Percentiles rank a stretch among this genome's conserved stretches.
These are phyloP conservation scores for Congeria kusceri DNA, from an alignment of 2,888 invertebrate species.

Conservation along the genomic window DNA sequence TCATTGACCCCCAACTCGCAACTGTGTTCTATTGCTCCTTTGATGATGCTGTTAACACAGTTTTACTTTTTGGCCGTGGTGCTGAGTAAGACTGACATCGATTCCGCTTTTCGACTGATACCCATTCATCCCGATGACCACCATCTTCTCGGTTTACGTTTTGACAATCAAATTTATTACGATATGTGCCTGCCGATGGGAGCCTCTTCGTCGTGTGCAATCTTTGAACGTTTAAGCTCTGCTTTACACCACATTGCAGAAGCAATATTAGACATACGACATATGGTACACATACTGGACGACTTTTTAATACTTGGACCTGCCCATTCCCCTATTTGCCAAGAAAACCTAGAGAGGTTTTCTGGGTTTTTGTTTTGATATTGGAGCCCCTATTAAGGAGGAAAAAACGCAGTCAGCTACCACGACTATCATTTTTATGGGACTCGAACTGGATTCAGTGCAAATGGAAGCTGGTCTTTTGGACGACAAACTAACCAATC, in stretches of 20 bases:
- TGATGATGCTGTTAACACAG: conserved; percentile 17
- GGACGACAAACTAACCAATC: conserved; percentile 18
- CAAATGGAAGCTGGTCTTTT: conserved; percentile 43
- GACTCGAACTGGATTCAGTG: conserved; percentile 43
- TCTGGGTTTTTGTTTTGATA: background rate
- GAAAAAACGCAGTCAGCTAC: conserved; percentile 36
- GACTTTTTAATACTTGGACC: conserved; percentile 31
- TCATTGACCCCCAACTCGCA: conserved; percentile 9
- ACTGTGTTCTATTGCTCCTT: conserved; percentile 21
- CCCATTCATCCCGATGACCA: conserved; percentile 40
- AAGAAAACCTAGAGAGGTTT: conserved; percentile 10
- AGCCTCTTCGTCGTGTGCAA: conserved; percentile 23
- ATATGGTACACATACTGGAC: conserved; percentile 39
- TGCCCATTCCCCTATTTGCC: background rate
- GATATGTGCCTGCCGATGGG: conserved; percentile 44
- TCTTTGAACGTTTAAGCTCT: conserved; percentile 25
- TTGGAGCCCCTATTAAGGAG: conserved; percentile 35
- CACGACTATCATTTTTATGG: conserved; percentile 28
- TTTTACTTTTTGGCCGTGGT: conserved; percentile 22
- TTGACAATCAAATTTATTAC: conserved; percentile 24
- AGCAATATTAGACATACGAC: background rate
- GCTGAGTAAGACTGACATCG: conserved; percentile 41
- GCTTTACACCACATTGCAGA: conserved; percentile 9
- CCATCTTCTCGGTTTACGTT: conserved; percentile 34
- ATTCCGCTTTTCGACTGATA: conserved; percentile 24